A percentile compares a stretch with the other conserved stretches of the same genome.
These are phyloP conservation scores for Paramisgurnus dabryanus DNA, from an alignment of 2,113 vertebrate genomes.

Conservation along the genomic window DNA sequence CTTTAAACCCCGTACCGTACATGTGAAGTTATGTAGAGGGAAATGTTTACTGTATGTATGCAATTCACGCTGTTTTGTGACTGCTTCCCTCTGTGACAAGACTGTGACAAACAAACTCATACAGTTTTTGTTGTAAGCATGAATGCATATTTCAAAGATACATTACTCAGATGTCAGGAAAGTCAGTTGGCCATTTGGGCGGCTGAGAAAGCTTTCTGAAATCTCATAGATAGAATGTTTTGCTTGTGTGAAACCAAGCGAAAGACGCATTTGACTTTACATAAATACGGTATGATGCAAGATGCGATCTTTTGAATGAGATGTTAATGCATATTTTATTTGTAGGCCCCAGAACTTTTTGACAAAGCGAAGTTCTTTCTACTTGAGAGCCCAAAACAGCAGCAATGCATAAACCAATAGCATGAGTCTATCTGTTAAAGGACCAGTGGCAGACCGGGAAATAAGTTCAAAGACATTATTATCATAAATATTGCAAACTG, in stretches of 20 bases:
- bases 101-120: conserved; percentile 16
- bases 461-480: too few species aligned
- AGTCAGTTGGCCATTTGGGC: not conserved
- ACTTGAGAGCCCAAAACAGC: too few species aligned
- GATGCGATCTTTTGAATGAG: not conserved
- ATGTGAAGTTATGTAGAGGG: conserved; percentile 1
- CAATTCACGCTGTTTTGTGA: conserved; percentile 4
- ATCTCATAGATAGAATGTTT: not conserved
- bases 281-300: not conserved
- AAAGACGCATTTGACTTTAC: not conserved
- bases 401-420: too few species aligned
- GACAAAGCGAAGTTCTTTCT: not conserved
- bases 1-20: not conserved
- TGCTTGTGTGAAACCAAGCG: conserved; percentile 10
- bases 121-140: not conserved
- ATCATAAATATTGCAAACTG: too few species aligned
- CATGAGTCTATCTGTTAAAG: too few species aligned
- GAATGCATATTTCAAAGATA: conserved; percentile 3
- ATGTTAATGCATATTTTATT: not conserved
- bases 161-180: conserved; percentile 10
- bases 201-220: not conserved
- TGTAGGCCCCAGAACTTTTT: not conserved
- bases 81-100: not conserved
- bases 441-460: too few species aligned
- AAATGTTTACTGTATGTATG: not conserved